Percentiles rank a stretch among this genome's conserved stretches.
Evolutionary conservation across 2,888 invertebrate species (phyloP).

Genomic region (Sacculina carcini): DNA sequence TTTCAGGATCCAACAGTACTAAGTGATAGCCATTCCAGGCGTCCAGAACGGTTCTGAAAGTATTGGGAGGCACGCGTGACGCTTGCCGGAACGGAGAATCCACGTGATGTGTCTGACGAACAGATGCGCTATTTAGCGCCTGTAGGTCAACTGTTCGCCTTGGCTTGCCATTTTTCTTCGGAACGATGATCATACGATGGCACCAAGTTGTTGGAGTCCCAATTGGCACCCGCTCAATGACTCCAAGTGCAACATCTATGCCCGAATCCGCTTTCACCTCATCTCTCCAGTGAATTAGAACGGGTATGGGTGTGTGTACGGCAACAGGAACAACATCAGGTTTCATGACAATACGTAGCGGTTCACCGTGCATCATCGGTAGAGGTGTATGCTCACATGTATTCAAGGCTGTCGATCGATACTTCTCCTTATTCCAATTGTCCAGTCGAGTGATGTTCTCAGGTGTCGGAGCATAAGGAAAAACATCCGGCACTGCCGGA

Average conservation of each 20-base stretch:
- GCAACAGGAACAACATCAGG: constrained; percentile 1
- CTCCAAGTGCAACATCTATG: constrained; percentile 1
- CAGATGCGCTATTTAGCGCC: neutral
- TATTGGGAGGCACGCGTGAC: neutral
- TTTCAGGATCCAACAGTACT: neutral
- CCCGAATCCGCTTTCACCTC: constrained; percentile 4
- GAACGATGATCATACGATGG: constrained; percentile 3
- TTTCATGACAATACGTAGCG: constrained; percentile 4
- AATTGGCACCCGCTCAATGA: neutral
- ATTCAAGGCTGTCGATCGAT: constrained; percentile 5
- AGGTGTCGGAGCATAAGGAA: constrained; percentile 3
- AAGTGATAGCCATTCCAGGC: constrained; percentile 7
- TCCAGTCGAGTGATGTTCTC: constrained; percentile 4
- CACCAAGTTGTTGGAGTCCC: constrained; percentile 2
- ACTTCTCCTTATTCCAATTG: neutral
- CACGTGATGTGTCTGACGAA: constrained; percentile 1
- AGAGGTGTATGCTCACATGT: constrained; percentile 3
- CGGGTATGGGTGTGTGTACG: constrained; percentile 4
- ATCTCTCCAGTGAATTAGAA: constrained; percentile 6
- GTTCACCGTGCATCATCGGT: constrained; percentile 1
- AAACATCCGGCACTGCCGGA: constrained; percentile 1
- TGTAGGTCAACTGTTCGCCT: constrained; percentile 2
- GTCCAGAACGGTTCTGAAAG: constrained; percentile 1
- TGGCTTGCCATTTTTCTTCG: constrained; percentile 6
- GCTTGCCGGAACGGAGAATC: neutral